Conservation (phyloP, 2,888 invertebrate genomes). For the Tipula vernalis region DNA sequence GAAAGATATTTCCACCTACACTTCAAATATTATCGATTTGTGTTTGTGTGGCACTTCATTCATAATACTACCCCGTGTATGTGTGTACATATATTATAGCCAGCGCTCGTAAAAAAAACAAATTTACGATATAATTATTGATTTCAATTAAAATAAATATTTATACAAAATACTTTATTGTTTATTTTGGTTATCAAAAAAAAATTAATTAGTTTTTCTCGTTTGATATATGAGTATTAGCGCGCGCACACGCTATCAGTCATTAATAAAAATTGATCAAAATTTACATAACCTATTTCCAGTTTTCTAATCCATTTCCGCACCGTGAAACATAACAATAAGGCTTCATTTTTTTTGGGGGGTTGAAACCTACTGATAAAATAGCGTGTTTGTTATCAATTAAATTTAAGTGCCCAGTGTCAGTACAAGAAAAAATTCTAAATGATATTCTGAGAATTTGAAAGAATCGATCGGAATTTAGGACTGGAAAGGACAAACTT, state of each 20-base stretch:
- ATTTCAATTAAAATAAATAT: background rate
- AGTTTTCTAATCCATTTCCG: too few species aligned
- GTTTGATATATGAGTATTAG: background rate
- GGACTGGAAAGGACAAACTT: too few species aligned
- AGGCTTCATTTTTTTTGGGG: too few species aligned
- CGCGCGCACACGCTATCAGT: background rate
- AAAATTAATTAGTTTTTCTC: background rate
- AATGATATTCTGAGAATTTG: too few species aligned
- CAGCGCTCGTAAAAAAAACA: background rate
- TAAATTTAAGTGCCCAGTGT: too few species aligned
- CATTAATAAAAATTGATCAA: background rate
- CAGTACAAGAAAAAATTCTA: too few species aligned
- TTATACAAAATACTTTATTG: background rate
- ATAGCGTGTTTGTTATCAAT: too few species aligned
- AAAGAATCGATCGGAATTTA: too few species aligned
- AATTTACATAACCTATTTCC: too few species aligned
- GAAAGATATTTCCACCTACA: background rate
- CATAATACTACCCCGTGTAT: background rate
- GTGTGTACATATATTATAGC: too few species aligned
- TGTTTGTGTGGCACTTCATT: background rate
- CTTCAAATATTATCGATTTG: background rate
- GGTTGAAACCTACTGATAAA: too few species aligned
- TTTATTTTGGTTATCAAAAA: background rate
- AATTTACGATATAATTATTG: background rate
- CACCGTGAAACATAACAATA: too few species aligned